Evolutionary conservation across 2,888 invertebrate species (phyloP).

Genomic region (Endotricha flammealis): DNA sequence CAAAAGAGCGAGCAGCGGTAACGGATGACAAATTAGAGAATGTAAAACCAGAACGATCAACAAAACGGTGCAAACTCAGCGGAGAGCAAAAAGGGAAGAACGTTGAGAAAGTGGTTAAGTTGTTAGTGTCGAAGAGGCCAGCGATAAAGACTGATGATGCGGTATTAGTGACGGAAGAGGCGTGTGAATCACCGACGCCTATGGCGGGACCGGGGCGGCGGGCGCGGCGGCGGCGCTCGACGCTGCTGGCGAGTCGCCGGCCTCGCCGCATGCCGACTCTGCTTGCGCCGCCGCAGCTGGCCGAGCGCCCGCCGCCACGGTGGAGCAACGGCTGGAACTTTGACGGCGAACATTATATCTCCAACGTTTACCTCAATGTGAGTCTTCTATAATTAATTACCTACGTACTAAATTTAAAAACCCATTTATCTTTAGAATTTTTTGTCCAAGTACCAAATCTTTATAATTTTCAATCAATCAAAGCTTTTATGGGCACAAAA

Average conservation of each 20-base stretch:
- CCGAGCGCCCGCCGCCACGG: slow-evolving; percentile 50
- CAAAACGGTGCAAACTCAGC: slow-evolving; percentile 42
- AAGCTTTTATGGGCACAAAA: too few relatives aligned
- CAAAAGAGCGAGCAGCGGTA: slow-evolving; percentile 5
- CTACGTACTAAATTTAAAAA: too few relatives aligned
- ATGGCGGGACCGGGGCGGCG: slow-evolving; percentile 25
- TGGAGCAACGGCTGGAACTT: slow-evolving; percentile 97
- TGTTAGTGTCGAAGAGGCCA: slow-evolving; percentile 63
- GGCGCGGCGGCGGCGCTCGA: slow-evolving; percentile 29
- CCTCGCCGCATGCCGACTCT: slow-evolving; percentile 25
- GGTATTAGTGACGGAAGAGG: slow-evolving; percentile 53
- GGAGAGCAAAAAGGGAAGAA: slow-evolving; percentile 57
- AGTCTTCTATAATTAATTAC: too few relatives aligned
- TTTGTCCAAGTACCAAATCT: too few relatives aligned
- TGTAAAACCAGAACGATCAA: slow-evolving; percentile 9
- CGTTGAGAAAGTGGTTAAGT: slow-evolving; percentile 63
- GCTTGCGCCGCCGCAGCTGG: slow-evolving; percentile 21
- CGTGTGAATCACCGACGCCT: slow-evolving; percentile 43
- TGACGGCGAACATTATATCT: slow-evolving; percentile 90
- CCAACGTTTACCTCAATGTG: slow-evolving; percentile 92
- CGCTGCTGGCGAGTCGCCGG: slow-evolving; percentile 16
- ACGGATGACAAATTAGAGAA: slow-evolving; percentile 28
- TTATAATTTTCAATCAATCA: too few relatives aligned
- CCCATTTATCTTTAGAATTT: too few relatives aligned
- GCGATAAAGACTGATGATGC: slow-evolving; percentile 65